Evolutionary conservation across 2,113 vertebrate species (phyloP).

Genomic region (Bostrychus sinensis): DNA sequence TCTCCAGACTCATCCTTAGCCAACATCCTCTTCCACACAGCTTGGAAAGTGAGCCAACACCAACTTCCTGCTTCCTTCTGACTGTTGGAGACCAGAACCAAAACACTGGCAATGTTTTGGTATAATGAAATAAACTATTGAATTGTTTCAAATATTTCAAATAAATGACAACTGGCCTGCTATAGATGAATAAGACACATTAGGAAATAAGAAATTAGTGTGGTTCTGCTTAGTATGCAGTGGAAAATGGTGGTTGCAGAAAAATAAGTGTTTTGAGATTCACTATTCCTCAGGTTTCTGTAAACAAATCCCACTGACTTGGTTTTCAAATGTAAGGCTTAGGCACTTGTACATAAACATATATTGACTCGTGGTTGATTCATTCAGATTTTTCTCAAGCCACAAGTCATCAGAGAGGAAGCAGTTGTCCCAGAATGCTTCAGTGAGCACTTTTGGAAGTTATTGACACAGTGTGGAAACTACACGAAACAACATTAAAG

Average conservation of each 20-base stretch:
- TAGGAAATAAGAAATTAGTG: slow-evolving; percentile 54
- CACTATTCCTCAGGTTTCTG: slow-evolving; percentile 24
- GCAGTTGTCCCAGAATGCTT: slow-evolving; percentile 6
- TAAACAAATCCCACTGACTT: slow-evolving; percentile 60
- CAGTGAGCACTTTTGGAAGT: slow-evolving; percentile 11
- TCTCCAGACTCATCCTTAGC: slow-evolving; percentile 52
- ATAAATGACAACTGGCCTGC: slow-evolving; percentile 20
- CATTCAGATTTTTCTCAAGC: slow-evolving; percentile 17
- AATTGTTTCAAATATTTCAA: slow-evolving; percentile 30
- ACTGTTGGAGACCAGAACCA: slow-evolving; percentile 14
- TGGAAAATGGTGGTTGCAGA: slow-evolving; percentile 23
- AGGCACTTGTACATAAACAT: slow-evolving; percentile 39
- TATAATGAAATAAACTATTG: neutral
- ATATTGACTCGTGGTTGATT: slow-evolving; percentile 1
- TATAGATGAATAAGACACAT: slow-evolving; percentile 14
- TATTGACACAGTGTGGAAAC: slow-evolving; percentile 13
- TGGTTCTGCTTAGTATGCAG: slow-evolving; percentile 28
- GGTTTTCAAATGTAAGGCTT: slow-evolving; percentile 14
- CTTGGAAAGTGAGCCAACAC: slow-evolving; percentile 22
- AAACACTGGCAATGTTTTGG: too few relatives aligned
- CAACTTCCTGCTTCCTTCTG: slow-evolving; percentile 40
- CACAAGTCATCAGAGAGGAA: slow-evolving; percentile 9
- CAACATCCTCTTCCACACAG: slow-evolving; percentile 33
- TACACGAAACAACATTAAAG: too few relatives aligned
- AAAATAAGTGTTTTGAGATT: slow-evolving; percentile 49